A percentile compares a stretch with the other conserved stretches of the same genome.
Conservation (phyloP, 2,888 invertebrate genomes). For the Tipula vernalis region DNA sequence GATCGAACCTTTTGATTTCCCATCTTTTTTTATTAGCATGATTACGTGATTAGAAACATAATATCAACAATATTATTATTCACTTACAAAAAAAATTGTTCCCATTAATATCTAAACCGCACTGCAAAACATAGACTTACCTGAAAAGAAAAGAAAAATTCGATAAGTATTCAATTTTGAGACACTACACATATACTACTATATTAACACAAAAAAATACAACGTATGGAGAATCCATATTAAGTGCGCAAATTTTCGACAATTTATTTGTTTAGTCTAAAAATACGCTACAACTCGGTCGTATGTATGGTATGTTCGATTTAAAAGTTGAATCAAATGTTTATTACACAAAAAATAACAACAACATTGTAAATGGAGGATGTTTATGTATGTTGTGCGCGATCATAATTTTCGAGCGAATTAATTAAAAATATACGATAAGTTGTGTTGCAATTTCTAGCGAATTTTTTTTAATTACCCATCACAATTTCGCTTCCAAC, state of each 20-base stretch:
- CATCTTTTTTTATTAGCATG: no score
- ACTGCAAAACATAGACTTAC: not conserved
- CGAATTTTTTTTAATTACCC: not conserved
- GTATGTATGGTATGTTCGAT: not conserved
- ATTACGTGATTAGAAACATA: no score
- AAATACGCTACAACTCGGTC: not conserved
- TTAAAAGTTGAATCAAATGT: not conserved
- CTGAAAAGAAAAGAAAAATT: not conserved
- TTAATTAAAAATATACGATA: not conserved
- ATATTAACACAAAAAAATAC: not conserved
- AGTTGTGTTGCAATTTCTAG: not conserved
- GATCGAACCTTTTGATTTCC: no score
- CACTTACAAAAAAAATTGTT: no score
- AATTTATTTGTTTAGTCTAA: not conserved
- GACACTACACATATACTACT: not conserved
- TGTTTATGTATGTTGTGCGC: not conserved
- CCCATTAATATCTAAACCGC: no score
- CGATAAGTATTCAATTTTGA: not conserved
- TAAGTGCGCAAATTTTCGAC: not conserved
- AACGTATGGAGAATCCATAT: not conserved
- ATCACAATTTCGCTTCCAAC: not conserved
- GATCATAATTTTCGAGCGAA: not conserved
- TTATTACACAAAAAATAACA: not conserved
- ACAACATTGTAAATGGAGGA: not conserved
- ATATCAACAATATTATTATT: no score